Evolutionary conservation across 2,888 invertebrate species (phyloP).

Genomic region (Bimastos eiseni): DNA sequence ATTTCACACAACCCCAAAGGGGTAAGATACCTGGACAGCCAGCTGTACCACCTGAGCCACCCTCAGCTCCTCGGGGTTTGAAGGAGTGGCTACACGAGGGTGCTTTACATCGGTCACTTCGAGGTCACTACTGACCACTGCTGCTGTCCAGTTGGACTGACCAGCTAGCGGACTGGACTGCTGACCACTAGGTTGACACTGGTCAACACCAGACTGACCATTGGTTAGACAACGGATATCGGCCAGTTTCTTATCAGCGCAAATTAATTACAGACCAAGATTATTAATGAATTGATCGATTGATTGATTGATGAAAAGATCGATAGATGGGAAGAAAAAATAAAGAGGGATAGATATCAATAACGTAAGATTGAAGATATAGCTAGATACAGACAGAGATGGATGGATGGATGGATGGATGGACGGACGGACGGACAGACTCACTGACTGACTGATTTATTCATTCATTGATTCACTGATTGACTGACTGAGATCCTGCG

Average conservation of each 20-base stretch:
- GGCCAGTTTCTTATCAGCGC: not conserved
- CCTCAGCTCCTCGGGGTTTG: not conserved
- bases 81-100: not conserved
- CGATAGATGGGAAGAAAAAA: not conserved
- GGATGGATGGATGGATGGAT: not conserved
- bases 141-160: not conserved
- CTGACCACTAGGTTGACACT: not conserved
- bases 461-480: not conserved
- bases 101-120: not conserved
- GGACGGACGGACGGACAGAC: not conserved
- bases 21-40: not conserved
- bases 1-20: not conserved
- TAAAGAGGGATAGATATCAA: conserved; percentile 31
- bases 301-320: not conserved
- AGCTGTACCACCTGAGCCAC: not conserved
- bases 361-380: no score
- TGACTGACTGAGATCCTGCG: no score
- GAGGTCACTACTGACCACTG: not conserved
- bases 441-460: not conserved
- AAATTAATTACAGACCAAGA: not conserved
- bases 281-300: not conserved
- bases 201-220: no score
- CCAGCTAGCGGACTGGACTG: not conserved
- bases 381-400: conserved; percentile 20
- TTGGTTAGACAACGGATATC: not conserved